Percentiles rank a stretch among this genome's conserved stretches.
These are phyloP conservation scores for Pteruthius melanotis DNA, from an alignment of 2,113 vertebrate genomes.

Conservation along the genomic window DNA sequence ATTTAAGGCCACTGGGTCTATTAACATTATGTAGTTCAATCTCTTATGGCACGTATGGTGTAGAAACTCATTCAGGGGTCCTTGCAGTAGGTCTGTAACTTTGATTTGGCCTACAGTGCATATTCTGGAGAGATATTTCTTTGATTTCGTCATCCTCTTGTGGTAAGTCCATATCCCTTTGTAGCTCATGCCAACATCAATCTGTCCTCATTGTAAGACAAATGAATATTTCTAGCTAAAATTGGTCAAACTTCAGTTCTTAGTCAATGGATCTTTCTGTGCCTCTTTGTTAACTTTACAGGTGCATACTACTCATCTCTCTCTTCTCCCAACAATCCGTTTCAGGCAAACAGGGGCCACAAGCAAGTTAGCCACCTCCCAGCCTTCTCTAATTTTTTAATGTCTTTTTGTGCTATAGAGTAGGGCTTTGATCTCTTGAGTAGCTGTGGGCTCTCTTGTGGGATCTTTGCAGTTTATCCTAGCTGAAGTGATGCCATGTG, in stretches of 20 bases:
- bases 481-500: background rate
- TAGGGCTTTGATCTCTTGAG: background rate
- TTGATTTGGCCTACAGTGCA: background rate
- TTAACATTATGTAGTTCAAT: background rate
- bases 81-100: background rate
- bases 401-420: background rate
- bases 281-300: background rate
- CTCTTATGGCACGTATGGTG: accelerated
- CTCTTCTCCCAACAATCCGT: accelerated
- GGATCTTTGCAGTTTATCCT: background rate
- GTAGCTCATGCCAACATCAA: background rate
- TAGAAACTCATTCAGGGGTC: background rate
- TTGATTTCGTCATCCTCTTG: background rate
- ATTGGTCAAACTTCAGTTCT: background rate
- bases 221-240: background rate
- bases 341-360: background rate
- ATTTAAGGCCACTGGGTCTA: background rate
- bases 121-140: background rate
- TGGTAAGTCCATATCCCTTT: background rate
- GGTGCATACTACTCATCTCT: background rate
- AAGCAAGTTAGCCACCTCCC: background rate
- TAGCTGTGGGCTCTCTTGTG: background rate
- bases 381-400: background rate
- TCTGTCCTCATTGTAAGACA: background rate
- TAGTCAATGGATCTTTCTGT: background rate